phyloP scores from a whole-genome alignment of 2,113 vertebrate genomes.

The Tyto alba region DNA sequence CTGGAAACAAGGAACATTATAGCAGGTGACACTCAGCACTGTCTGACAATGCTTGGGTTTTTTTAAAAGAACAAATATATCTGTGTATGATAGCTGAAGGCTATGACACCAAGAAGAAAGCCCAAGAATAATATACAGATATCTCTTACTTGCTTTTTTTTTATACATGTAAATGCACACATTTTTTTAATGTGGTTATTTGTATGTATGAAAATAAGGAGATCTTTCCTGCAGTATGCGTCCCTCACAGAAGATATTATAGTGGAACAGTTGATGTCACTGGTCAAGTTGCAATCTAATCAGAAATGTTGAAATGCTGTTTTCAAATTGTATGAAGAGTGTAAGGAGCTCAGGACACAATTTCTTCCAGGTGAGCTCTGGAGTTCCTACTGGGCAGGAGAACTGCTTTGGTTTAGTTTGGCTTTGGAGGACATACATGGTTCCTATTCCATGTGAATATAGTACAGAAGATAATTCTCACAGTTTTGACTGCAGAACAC shows the following conservation, averaged over 20 bases:
- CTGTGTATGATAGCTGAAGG: not conserved
- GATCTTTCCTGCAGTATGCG: not conserved
- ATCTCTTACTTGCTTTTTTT: not conserved
- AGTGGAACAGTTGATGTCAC: not conserved
- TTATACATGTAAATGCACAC: fast-evolving
- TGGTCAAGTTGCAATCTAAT: not conserved
- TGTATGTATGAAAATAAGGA: not conserved
- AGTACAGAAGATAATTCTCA: not conserved
- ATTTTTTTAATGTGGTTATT: not conserved
- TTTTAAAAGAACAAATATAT: not conserved
- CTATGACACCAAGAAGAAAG: not conserved
- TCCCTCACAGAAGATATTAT: not conserved
- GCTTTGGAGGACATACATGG: not conserved
- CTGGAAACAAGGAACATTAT: not conserved
- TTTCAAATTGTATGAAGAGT: not conserved
- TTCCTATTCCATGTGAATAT: not conserved
- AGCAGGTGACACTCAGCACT: not conserved
- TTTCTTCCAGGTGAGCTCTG: not conserved
- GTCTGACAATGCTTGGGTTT: not conserved
- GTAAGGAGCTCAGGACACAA: not conserved
- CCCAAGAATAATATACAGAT: not conserved
- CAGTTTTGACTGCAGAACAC: not conserved
- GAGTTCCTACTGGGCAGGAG: not conserved
- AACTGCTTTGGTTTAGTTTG: not conserved
- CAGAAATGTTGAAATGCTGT: not conserved